Evolutionary conservation across 2,888 invertebrate species (phyloP).

Genomic region (Phlogophora meticulosa): DNA sequence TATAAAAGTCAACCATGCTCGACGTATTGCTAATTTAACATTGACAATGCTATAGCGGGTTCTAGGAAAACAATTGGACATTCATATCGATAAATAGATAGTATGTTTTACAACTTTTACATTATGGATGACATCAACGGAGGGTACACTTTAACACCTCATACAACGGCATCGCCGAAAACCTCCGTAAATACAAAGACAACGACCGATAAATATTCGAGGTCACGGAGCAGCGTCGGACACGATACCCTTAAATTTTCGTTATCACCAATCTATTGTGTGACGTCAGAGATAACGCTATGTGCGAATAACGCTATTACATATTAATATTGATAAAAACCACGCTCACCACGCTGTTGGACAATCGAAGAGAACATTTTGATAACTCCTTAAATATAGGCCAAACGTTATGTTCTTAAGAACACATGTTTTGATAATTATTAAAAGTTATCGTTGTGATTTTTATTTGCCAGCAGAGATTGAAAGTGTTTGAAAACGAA

Average conservation of each 20-base stretch:
- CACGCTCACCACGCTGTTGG: slow-evolving; percentile 34
- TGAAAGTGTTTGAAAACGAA: slow-evolving; percentile 39
- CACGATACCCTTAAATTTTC: slow-evolving; percentile 76
- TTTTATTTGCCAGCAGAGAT: slow-evolving; percentile 25
- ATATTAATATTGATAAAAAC: slow-evolving; percentile 66
- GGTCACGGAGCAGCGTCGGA: slow-evolving; percentile 71
- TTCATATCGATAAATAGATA: slow-evolving; percentile 7
- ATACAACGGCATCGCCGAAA: slow-evolving; percentile 67
- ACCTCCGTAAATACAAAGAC: slow-evolving; percentile 80
- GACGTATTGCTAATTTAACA: slow-evolving; percentile 5
- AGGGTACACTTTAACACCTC: slow-evolving; percentile 46
- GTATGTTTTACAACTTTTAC: slow-evolving; percentile 20
- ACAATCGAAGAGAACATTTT: slow-evolving; percentile 50
- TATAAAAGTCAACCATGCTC: slow-evolving; percentile 19
- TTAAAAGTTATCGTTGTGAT: slow-evolving; percentile 8
- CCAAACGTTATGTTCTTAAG: slow-evolving; percentile 10
- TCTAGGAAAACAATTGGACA: slow-evolving; percentile 2
- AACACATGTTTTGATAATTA: slow-evolving; percentile 26
- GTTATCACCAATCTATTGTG: slow-evolving; percentile 76
- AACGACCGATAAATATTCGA: slow-evolving; percentile 86
- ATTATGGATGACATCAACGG: slow-evolving; percentile 53
- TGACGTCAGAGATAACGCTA: slow-evolving; percentile 74
- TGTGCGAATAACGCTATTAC: slow-evolving; percentile 67
- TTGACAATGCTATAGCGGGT: slow-evolving; percentile 2
- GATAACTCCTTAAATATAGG: slow-evolving; percentile 38